Conservation (phyloP, 2,888 invertebrate genomes). For the Axea sp. region DNA sequence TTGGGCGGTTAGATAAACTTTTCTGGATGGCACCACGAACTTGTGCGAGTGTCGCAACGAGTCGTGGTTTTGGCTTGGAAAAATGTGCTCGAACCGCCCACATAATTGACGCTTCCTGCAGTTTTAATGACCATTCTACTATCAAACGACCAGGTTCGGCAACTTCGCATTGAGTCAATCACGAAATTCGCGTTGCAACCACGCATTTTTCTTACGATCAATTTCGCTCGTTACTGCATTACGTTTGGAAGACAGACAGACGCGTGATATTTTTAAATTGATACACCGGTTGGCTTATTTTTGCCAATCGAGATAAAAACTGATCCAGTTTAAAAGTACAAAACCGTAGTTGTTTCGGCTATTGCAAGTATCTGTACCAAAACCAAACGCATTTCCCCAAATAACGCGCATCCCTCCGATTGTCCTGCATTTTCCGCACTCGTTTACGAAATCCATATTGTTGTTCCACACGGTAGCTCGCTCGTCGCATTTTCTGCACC, state of each 20-base stretch:
- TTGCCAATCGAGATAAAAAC: too few species aligned
- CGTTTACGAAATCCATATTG: constrained; percentile 32
- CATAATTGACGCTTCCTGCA: constrained; percentile 73
- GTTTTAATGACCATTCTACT: constrained; percentile 74
- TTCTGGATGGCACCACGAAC: constrained; percentile 37
- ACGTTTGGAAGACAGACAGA: too few species aligned
- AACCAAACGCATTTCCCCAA: too few species aligned
- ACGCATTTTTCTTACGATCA: constrained; percentile 9
- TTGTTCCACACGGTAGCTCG: constrained; percentile 38
- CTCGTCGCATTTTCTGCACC: constrained; percentile 17
- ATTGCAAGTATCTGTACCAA: too few species aligned
- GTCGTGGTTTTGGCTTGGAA: constrained; percentile 44
- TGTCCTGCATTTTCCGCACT: too few species aligned
- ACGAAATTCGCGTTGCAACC: constrained; percentile 66
- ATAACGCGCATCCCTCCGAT: too few species aligned
- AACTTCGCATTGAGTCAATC: constrained; percentile 75
- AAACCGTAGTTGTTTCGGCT: too few species aligned
- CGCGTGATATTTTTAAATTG: too few species aligned
- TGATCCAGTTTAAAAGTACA: too few species aligned
- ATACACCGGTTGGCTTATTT: too few species aligned
- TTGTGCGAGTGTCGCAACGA: constrained; percentile 50
- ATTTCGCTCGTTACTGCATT: constrained; percentile 28
- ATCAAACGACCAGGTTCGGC: constrained; percentile 72
- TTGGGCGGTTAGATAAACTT: constrained; percentile 29
- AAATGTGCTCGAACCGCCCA: constrained; percentile 65